phyloP scores from a whole-genome alignment of 2,113 vertebrate species.

The Atrichornis clamosus region DNA sequence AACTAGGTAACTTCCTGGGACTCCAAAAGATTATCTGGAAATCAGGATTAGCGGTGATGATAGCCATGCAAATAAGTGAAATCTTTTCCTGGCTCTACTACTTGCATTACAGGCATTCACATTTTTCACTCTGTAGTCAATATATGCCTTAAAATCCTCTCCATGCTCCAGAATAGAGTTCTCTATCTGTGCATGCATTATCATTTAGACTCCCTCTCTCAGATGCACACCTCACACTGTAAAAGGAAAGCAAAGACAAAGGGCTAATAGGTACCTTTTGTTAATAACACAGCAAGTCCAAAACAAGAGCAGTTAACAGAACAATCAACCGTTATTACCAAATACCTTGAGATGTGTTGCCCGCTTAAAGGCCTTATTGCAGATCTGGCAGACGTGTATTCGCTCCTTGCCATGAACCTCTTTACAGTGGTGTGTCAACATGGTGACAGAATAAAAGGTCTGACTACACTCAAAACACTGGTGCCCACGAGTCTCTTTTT shows the following conservation, averaged over 20 bases:
- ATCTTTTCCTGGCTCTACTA: not conserved
- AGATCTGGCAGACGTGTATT: constrained; percentile 88
- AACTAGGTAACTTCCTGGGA: not conserved
- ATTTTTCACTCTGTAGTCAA: not conserved
- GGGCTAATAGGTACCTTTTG: not conserved
- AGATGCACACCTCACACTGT: not conserved
- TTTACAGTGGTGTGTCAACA: constrained; percentile 84
- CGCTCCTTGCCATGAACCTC: constrained; percentile 87
- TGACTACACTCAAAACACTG: constrained; percentile 90
- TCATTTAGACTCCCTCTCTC: not conserved
- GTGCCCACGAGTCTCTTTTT: constrained; percentile 76
- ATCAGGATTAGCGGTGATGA: not conserved
- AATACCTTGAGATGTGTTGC: constrained; percentile 96
- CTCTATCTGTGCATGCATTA: not conserved
- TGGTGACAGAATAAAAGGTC: constrained; percentile 79
- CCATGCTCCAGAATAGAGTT: not conserved
- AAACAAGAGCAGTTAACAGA: not conserved
- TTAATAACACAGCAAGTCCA: not conserved
- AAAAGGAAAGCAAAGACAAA: constrained; percentile 13
- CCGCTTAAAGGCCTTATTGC: constrained; percentile 94
- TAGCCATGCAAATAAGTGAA: not conserved
- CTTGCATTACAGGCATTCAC: not conserved
- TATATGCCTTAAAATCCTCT: not conserved
- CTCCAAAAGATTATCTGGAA: not conserved
- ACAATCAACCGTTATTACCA: not conserved